Conservation (phyloP, 2,113 vertebrate species). For the Aegotheles bennettii region DNA sequence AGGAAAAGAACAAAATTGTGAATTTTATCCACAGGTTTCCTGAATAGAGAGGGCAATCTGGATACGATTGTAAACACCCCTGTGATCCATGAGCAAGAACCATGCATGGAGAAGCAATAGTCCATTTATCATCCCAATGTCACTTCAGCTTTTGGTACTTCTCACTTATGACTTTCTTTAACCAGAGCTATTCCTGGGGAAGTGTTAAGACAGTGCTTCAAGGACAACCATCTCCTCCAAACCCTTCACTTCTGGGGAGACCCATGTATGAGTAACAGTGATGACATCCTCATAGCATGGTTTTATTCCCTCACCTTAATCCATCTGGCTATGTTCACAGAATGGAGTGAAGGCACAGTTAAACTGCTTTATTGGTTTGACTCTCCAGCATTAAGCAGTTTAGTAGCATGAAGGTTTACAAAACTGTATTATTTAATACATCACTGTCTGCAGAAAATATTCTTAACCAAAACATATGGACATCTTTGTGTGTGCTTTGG, state of each 20-base stretch:
- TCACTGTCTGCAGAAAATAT: neutral
- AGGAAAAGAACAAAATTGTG: neutral
- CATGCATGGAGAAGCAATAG: neutral
- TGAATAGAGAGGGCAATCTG: neutral
- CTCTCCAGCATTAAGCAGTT: neutral
- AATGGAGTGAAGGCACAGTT: neutral
- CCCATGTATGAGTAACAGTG: neutral
- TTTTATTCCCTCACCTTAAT: neutral
- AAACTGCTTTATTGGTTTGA: neutral
- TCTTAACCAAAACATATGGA: neutral
- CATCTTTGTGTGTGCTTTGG: neutral
- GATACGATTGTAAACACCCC: neutral
- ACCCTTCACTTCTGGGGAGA: neutral
- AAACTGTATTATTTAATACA: neutral
- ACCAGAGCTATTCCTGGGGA: neutral
- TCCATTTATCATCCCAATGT: neutral
- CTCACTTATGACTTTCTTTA: neutral
- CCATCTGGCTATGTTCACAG: neutral
- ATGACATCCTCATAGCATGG: neutral
- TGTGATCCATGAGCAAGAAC: neutral
- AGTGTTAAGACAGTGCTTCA: neutral
- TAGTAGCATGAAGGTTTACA: neutral
- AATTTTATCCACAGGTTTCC: neutral
- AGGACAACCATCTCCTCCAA: neutral
- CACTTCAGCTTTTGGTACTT: neutral